Evolutionary conservation across 2,797 vertebrate genomes (phyloP), one percentile per base, ranked within the genome.

Genomic region (Oceanodroma leucorhoa): DNA sequence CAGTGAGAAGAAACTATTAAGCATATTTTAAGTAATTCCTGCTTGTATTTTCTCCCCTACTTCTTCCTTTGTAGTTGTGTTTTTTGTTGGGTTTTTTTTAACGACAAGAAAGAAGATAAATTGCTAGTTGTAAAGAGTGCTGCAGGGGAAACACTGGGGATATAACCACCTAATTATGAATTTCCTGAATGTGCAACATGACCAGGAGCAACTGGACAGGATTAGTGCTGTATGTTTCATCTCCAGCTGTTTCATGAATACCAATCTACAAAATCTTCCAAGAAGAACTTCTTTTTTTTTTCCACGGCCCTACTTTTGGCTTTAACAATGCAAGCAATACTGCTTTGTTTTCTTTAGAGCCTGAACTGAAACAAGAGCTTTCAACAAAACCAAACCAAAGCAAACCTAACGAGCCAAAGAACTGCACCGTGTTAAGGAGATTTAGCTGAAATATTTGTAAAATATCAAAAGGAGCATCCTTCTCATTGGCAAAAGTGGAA

Each of bases 121-220:
- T 87, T 54, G 43, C 95, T 88, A 78, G 72, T 87, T 96, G 76
- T 94, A 94, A 96, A 95, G 80, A 96, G 58, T 96, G 89, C 96
- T 90, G 84, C 84, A 92, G 97, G 97, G 91, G 83, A 98, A 97
- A 95, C 90, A 90, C 93, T 92, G 87, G 93, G 95, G 95, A 97
- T 96, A 96, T 94, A 97, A 97, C 92, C 84, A 96, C 93, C 95
- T 97, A 97, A 98, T 98, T 97, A 97, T 96, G 95, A 97, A 97
- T 98, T 98, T 98, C 97, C 97, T 97, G 97, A 97, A 97, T 96
- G 93, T 96, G 95, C 97, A 97, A 96, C 88, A 97, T 80, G 69
- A 97, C 94, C 92, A 95, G 94, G 90, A 97, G 96, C 96, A 97
- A 98, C 96, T 97, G 97, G 96, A 96, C 94, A 53, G 95, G 93